Base-by-base conservation (phyloP, 2,888 invertebrate species). In the Parnassius smintheus region DNA sequence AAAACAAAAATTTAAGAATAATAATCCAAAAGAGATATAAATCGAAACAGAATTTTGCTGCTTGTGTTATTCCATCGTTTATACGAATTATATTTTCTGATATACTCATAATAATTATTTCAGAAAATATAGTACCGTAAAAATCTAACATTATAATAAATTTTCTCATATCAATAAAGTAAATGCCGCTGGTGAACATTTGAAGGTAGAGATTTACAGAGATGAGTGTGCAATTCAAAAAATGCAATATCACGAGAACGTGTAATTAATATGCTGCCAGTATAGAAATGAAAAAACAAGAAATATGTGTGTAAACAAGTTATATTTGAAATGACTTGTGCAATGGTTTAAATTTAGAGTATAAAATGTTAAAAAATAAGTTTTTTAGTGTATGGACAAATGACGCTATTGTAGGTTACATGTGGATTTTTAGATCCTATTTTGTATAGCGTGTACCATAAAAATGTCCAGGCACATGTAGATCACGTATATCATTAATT, bases 221-320 rank as follows among this genome's bases (percentile, higher is more conserved):
- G 35, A 35, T 35, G 44, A 61, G 45, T 56, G 46, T 46, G 46
- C 41, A 10, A 22, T 51, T 35, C 1, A 61, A 56, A 61, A 52
- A 59, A 52, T 18, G 3, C 35, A 53, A 55, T 49, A 35, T 22
- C 41, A 56, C 41, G 41, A 3, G 35, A 56, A 51, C 52, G 56
- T 52, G 46, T 9, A 48, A 57, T 10, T 42, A 57, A 62, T 62
- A 35, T 57, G 52, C 46, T 41, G 10, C 9, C 18, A 46, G 22
- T 22, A 49, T 50, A 49, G 22, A 7, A 57, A 22, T n/a, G 48
- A 35, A 42, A 57, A 46, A 46, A 64, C 62, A 65, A 85, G 80
- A 75, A 81, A 25, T 4, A 25, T 25, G 7, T 35, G 35, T n/a
- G n/a, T n/a, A n/a, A n/a, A n/a, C n/a, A n/a, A n/a, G n/a, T 35